phyloP scores from a whole-genome alignment of 2,888 invertebrate species.

The Cotesia congregata region DNA sequence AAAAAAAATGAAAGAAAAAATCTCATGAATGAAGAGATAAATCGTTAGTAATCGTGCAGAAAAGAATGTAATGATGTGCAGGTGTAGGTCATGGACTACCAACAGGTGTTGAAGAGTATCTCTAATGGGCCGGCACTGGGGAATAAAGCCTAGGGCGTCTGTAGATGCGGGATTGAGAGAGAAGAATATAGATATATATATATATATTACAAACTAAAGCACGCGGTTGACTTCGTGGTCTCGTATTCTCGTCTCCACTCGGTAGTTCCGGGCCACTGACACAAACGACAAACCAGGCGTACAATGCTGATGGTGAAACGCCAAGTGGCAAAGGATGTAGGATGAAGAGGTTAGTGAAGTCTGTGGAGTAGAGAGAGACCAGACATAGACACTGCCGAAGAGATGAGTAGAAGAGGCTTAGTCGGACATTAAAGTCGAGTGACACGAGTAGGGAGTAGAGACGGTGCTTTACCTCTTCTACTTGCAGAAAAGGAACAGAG shows the following conservation, averaged over 20 bases:
- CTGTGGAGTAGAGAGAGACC: constrained; percentile 16
- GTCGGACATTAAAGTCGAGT: neutral
- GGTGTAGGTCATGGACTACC: constrained; percentile 19
- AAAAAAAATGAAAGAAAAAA: neutral
- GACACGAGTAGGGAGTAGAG: neutral
- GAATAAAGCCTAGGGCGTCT: constrained; percentile 35
- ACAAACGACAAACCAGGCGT: constrained; percentile 27
- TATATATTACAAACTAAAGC: neutral
- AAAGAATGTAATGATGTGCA: constrained; percentile 11
- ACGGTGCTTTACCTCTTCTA: neutral
- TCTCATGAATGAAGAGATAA: neutral
- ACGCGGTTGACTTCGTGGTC: constrained; percentile 7
- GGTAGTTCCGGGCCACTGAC: constrained; percentile 32
- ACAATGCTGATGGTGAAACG: constrained; percentile 41
- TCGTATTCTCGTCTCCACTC: constrained; percentile 11
- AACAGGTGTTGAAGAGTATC: constrained; percentile 46
- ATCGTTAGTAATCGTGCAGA: neutral
- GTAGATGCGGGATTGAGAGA: constrained; percentile 6
- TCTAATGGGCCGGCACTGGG: constrained; percentile 38
- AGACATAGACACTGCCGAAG: constrained; percentile 23
- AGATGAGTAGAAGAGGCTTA: constrained; percentile 10
- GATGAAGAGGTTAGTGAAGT: constrained; percentile 54
- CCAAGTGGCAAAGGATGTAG: constrained; percentile 58
- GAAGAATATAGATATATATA: neutral
- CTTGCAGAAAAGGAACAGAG: neutral